These are phyloP conservation scores for Pilophorus perplexus DNA, from an alignment of 2,888 invertebrate genomes.

Conservation along the genomic window DNA sequence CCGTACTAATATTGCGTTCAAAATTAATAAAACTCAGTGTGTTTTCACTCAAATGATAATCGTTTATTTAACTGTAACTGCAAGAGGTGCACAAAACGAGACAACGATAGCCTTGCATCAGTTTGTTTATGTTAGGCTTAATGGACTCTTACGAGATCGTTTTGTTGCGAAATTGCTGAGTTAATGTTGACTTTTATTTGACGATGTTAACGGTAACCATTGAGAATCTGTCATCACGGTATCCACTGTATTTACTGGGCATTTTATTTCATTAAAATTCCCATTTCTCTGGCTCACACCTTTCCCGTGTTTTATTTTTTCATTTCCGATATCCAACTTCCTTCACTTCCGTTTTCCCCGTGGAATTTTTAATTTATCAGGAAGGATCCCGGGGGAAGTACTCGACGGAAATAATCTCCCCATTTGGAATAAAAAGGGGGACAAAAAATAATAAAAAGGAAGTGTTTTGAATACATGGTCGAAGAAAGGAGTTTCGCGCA, in stretches of 20 bases:
- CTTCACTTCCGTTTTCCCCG: neutral
- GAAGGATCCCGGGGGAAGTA: neutral
- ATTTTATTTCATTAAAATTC: neutral
- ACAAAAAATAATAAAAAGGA: too few species aligned
- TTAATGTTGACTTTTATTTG: slow-evolving; percentile 13
- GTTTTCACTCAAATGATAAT: too few species aligned
- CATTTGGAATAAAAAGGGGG: too few species aligned
- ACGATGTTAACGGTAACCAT: neutral
- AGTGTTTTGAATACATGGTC: too few species aligned
- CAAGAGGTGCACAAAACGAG: too few species aligned
- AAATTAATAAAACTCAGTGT: too few species aligned
- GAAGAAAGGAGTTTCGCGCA: too few species aligned
- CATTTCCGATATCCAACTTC: neutral
- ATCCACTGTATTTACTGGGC: neutral
- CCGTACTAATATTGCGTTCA: too few species aligned
- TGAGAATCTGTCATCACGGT: neutral
- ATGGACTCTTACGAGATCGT: neutral
- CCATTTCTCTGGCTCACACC: neutral
- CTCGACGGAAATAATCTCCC: slow-evolving; percentile 9
- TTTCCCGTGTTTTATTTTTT: neutral
- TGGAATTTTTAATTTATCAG: slow-evolving; percentile 5
- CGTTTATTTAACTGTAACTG: too few species aligned
- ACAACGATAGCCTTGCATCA: too few species aligned
- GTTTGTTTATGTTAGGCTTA: too few species aligned
- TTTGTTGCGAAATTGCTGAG: neutral